A percentile compares a stretch with the other conserved stretches of the same genome.
Conservation (phyloP, 2,888 invertebrate species). For the Mechanitis mazaeus region DNA sequence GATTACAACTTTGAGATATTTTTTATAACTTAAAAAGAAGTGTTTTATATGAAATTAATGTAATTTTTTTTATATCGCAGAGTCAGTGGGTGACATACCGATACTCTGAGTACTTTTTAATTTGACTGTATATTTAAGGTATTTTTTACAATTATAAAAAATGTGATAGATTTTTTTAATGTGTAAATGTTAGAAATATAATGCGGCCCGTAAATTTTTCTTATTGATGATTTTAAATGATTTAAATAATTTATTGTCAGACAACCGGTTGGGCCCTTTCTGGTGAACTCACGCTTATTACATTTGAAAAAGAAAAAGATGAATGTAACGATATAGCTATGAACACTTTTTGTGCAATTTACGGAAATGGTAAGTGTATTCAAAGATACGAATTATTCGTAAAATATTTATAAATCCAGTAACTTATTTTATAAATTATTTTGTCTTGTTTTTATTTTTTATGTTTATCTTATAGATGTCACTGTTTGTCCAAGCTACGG, state of each 20-base stretch:
- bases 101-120: too few species aligned
- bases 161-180: too few species aligned
- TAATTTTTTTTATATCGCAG: neutral
- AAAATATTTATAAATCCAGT: neutral
- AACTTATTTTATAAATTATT: constrained; percentile 8
- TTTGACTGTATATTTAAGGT: too few species aligned
- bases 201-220: too few species aligned
- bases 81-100: too few species aligned
- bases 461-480: constrained; percentile 39
- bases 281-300: constrained; percentile 47
- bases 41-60: neutral
- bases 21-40: neutral
- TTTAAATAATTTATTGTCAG: constrained; percentile 37
- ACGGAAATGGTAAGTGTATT: constrained; percentile 45
- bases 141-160: too few species aligned
- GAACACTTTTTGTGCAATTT: constrained; percentile 51
- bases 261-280: constrained; percentile 56
- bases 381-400: neutral
- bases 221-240: neutral
- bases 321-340: constrained; percentile 34
- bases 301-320: constrained; percentile 41
- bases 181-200: too few species aligned
- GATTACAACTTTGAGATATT: neutral
- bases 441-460: neutral
- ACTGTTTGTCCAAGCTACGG: constrained; percentile 62